phyloP scores from a whole-genome alignment of 2,113 vertebrate genomes.

The Trogon melanurus region DNA sequence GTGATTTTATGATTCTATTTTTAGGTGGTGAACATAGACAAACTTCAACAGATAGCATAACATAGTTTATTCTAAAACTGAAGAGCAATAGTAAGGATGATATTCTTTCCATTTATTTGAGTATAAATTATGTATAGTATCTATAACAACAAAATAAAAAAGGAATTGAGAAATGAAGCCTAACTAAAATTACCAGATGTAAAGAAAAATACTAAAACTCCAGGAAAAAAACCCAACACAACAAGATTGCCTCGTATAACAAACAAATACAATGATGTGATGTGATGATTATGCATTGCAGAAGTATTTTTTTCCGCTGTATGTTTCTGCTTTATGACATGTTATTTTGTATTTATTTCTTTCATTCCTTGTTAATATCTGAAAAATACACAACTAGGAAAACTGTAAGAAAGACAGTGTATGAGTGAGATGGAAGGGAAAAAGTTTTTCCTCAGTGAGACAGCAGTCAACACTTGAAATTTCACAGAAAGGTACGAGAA shows the following conservation, averaged over 20 bases:
- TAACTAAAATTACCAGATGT: neutral
- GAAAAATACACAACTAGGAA: neutral
- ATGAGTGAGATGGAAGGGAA: neutral
- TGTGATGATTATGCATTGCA: neutral
- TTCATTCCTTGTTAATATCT: neutral
- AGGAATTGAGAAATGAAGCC: neutral
- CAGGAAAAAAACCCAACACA: neutral
- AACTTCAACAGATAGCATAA: neutral
- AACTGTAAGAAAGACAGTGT: neutral
- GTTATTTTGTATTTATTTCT: neutral
- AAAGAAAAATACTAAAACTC: neutral
- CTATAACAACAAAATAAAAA: neutral
- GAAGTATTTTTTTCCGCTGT: neutral
- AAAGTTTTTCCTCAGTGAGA: neutral
- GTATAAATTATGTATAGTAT: neutral
- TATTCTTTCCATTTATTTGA: neutral
- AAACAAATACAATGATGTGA: neutral
- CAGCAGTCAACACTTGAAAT: neutral
- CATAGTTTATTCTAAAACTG: neutral
- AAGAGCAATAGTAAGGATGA: neutral
- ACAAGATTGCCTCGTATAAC: neutral
- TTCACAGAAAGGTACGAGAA: neutral
- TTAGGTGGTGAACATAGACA: neutral
- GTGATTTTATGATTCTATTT: neutral
- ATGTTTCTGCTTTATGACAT: neutral